Evolutionary conservation across 1,140 invertebrate species (phyloP).

Genomic region (Gonatopus flavifemur): DNA sequence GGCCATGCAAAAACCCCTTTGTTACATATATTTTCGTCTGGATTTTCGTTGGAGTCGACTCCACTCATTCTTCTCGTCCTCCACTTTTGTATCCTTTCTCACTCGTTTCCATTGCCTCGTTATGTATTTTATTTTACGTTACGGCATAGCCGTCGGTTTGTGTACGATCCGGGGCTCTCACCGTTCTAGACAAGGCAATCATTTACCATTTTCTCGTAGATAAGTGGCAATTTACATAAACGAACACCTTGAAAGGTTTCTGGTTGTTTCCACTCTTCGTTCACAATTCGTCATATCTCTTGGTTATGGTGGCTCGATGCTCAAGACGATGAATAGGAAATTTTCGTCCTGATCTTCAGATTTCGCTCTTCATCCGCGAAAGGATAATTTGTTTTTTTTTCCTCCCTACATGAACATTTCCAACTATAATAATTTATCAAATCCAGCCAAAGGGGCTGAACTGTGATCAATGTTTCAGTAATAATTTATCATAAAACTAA

Average conservation of each 20-base stretch:
- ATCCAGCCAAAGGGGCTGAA: too few relatives aligned
- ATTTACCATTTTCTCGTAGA: constrained; percentile 25
- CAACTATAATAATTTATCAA: too few relatives aligned
- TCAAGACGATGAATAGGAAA: too few relatives aligned
- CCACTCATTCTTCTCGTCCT: constrained; percentile 7
- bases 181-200: too few relatives aligned
- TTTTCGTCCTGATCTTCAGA: too few relatives aligned
- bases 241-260: constrained; percentile 24
- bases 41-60: not conserved
- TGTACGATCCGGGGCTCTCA: too few relatives aligned
- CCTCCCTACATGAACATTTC: too few relatives aligned
- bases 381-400: too few relatives aligned
- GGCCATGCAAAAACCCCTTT: not conserved
- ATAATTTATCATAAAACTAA: too few relatives aligned
- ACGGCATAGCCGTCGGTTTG: constrained; percentile 11
- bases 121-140: constrained; percentile 30
- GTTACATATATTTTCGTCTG: constrained; percentile 2
- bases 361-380: too few relatives aligned
- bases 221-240: constrained; percentile 42
- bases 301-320: constrained; percentile 28
- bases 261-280: constrained; percentile 13
- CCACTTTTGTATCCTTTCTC: constrained; percentile 10
- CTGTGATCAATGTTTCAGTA: too few relatives aligned
- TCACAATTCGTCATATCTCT: constrained; percentile 36
- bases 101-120: constrained; percentile 23